Percentiles rank a stretch among this genome's conserved stretches.
Evolutionary conservation across 1,140 invertebrate species (phyloP).

Genomic region (Tribolium madens): DNA sequence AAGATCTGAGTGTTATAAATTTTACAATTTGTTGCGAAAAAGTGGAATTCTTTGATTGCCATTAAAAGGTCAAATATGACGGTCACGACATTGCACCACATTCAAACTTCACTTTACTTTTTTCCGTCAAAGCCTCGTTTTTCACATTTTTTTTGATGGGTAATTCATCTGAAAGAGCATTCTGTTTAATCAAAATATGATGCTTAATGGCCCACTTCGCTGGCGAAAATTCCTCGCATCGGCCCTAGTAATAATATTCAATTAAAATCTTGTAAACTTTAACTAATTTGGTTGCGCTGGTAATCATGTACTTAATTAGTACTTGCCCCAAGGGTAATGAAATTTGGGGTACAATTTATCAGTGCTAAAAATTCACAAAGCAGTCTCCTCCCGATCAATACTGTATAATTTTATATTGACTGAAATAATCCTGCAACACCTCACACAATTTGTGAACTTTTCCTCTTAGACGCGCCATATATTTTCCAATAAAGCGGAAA

Average conservation of each 20-base stretch:
- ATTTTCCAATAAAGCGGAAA: conserved; percentile 34
- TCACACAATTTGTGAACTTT: not conserved
- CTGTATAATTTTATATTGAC: not conserved
- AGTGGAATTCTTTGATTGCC: not conserved
- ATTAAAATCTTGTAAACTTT: conserved; percentile 35
- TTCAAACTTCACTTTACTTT: not conserved
- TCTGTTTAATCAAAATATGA: not conserved
- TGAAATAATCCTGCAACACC: not conserved
- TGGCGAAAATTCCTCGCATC: not conserved
- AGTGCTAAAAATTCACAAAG: not conserved
- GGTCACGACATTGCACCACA: conserved; percentile 47
- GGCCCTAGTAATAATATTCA: not conserved
- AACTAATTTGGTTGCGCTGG: conserved; percentile 4
- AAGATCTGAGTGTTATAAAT: conserved; percentile 3
- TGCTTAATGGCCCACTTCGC: too few species aligned
- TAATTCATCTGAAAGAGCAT: too few species aligned
- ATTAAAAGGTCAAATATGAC: conserved; percentile 38
- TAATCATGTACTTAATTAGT: conserved; percentile 33
- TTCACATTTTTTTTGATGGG: too few species aligned
- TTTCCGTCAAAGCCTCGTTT: not conserved
- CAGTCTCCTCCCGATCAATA: not conserved
- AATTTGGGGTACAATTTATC: not conserved
- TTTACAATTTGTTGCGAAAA: not conserved
- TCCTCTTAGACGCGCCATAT: not conserved
- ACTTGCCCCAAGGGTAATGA: not conserved